A percentile compares a stretch with the other conserved stretches of the same genome.
phyloP scores from a whole-genome alignment of 2,888 invertebrate species.

The Xestoiulus laeticollis region DNA sequence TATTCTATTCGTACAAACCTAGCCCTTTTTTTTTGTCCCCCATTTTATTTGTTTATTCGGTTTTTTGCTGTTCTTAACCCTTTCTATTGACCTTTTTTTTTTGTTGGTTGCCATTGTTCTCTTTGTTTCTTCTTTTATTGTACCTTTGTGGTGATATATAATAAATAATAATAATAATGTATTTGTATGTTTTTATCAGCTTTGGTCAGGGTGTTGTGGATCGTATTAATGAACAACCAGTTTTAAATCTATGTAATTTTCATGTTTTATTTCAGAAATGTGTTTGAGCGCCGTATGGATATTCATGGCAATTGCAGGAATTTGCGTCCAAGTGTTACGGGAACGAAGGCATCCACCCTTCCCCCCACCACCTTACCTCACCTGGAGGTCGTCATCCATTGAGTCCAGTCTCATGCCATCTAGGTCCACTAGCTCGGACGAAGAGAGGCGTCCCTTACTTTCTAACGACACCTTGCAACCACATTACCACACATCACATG shows the following conservation, averaged over 20 bases:
- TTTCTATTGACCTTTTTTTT: too few relatives aligned
- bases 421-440: neutral
- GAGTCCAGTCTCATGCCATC: neutral
- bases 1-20: too few relatives aligned
- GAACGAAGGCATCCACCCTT: conserved; percentile 49
- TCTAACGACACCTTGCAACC: neutral
- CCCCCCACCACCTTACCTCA: conserved; percentile 50
- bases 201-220: neutral
- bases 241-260: conserved; percentile 36
- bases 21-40: too few relatives aligned
- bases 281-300: conserved; percentile 38
- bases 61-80: too few relatives aligned
- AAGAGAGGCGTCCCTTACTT: conserved; percentile 34
- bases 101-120: too few relatives aligned
- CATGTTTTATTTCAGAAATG: conserved; percentile 44
- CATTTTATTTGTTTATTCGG: too few relatives aligned
- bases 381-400: neutral
- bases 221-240: neutral
- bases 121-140: too few relatives aligned
- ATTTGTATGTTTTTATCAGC: neutral
- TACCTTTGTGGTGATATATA: too few relatives aligned
- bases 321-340: conserved; percentile 47
- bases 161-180: too few relatives aligned
- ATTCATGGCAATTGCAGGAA: conserved; percentile 40
- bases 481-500: neutral